phyloP scores from a whole-genome alignment of 2,888 invertebrate genomes.

The Acrobasis consociella region DNA sequence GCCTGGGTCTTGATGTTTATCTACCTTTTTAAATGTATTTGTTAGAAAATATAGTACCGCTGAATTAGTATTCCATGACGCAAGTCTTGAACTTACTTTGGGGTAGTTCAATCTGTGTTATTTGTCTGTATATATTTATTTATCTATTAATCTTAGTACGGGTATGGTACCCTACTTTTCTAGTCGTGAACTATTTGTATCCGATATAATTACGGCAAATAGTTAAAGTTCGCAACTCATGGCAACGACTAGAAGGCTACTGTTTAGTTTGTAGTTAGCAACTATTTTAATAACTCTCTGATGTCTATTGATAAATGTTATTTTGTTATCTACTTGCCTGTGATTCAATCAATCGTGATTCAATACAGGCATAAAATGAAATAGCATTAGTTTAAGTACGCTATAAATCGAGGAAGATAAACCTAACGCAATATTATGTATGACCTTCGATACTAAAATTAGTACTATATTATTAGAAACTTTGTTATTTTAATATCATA shows the following conservation, averaged over 20 bases:
- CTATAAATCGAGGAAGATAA: background rate
- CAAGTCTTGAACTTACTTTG: too few relatives aligned
- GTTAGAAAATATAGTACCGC: too few relatives aligned
- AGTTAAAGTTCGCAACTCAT: background rate
- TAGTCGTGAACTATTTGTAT: too few relatives aligned
- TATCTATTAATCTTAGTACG: too few relatives aligned
- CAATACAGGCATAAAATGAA: background rate
- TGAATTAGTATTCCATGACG: too few relatives aligned
- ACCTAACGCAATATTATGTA: background rate
- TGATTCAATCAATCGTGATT: conserved; percentile 1
- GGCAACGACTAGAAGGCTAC: background rate
- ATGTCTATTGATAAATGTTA: background rate
- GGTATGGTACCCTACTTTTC: too few relatives aligned
- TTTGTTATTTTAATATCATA: too few relatives aligned
- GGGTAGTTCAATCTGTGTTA: too few relatives aligned
- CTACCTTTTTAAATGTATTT: too few relatives aligned
- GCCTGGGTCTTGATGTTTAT: too few relatives aligned
- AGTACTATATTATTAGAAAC: background rate
- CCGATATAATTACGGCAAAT: background rate
- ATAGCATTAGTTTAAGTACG: background rate
- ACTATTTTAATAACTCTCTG: background rate
- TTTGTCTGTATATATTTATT: too few relatives aligned
- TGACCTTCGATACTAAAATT: background rate
- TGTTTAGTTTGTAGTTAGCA: too few relatives aligned
- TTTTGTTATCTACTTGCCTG: background rate